Evolutionary conservation across 2,797 vertebrate genomes (phyloP).

Genomic region (Emys orbicularis): DNA sequence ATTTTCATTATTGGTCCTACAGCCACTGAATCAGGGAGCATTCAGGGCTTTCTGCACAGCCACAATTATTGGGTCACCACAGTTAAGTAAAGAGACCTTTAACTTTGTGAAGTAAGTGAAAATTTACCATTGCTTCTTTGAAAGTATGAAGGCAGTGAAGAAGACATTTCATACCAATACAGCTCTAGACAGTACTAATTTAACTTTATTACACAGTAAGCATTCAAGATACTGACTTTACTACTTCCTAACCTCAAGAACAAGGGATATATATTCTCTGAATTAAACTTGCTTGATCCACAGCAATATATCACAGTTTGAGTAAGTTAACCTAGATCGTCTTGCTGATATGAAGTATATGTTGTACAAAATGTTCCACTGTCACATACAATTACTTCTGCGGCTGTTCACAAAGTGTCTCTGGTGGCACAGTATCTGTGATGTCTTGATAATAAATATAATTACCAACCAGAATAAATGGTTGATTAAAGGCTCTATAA

Average conservation of each 20-base stretch:
- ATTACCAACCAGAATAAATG: conserved; percentile 8
- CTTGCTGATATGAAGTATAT: neutral
- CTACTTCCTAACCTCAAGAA: neutral
- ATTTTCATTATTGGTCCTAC: neutral
- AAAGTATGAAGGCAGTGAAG: rapidly evolving
- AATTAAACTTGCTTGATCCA: neutral
- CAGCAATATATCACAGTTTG: neutral
- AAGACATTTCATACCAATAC: neutral
- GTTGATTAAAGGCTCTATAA: neutral
- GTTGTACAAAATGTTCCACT: neutral
- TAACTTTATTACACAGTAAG: neutral
- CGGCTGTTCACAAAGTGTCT: neutral
- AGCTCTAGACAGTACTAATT: neutral
- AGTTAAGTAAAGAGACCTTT: neutral
- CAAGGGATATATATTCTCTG: rapidly evolving
- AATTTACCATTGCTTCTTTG: neutral
- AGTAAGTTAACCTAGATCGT: neutral
- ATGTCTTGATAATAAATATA: neutral
- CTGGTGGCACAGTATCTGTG: neutral
- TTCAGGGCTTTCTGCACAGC: conserved; percentile 12
- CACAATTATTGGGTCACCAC: neutral
- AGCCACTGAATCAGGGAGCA: neutral
- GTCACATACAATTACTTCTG: neutral
- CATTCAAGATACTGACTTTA: neutral
- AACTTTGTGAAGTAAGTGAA: neutral